Percentiles rank a stretch among this genome's conserved stretches.
Conservation (phyloP, 2,797 vertebrate species). For the Apodemus agrarius region DNA sequence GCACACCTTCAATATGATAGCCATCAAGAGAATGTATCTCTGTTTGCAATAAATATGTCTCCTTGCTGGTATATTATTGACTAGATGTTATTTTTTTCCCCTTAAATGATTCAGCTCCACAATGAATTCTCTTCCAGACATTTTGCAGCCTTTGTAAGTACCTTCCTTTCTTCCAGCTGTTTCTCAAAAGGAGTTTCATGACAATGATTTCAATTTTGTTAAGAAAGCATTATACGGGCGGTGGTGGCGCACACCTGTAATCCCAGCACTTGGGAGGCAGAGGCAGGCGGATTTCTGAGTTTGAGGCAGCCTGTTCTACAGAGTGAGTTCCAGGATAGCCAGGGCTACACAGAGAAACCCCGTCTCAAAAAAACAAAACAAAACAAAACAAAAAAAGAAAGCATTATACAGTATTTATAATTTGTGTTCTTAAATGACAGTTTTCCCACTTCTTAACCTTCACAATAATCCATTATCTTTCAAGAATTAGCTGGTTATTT, state of each 20-base stretch:
- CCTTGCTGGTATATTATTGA: not conserved
- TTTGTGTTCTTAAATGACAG: not conserved
- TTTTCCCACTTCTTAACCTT: not conserved
- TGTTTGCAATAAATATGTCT: not conserved
- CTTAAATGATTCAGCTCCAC: not conserved
- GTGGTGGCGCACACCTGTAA: no score
- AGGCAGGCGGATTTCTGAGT: no score
- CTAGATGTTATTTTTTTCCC: not conserved
- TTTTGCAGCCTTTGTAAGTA: not conserved
- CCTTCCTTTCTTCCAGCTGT: not conserved
- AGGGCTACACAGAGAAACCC: no score
- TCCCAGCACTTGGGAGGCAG: no score
- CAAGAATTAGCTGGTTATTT: not conserved
- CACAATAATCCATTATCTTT: not conserved
- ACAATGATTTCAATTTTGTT: no score
- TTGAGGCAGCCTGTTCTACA: no score
- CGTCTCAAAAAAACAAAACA: no score
- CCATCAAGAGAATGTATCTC: not conserved
- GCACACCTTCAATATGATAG: not conserved
- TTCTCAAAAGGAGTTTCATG: not conserved
- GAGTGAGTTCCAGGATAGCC: no score
- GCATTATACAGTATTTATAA: not conserved
- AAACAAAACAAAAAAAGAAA: no score
- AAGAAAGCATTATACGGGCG: not conserved
- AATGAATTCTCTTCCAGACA: not conserved